phyloP scores from a whole-genome alignment of 2,888 invertebrate genomes.

The Trilocha varians region DNA sequence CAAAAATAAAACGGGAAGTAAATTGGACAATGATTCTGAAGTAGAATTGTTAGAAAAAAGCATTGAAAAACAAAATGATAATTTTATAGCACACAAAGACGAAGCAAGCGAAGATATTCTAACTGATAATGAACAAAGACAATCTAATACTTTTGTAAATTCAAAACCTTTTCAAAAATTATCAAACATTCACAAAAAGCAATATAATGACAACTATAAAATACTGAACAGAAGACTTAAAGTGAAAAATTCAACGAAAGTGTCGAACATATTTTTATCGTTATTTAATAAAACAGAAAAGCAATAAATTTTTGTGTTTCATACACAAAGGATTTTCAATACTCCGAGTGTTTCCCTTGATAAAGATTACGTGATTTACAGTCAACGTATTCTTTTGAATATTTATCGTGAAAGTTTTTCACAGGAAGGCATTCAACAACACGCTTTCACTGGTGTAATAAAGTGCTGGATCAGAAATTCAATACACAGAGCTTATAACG shows the following conservation, averaged over 20 bases:
- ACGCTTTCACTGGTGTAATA: neutral
- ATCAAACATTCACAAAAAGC: neutral
- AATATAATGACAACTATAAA: slow-evolving; percentile 11
- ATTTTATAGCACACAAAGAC: slow-evolving; percentile 17
- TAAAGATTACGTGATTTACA: slow-evolving; percentile 3
- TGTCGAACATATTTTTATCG: too few relatives aligned
- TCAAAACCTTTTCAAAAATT: too few relatives aligned
- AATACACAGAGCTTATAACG: neutral
- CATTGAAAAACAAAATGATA: slow-evolving; percentile 26
- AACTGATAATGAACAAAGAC: slow-evolving; percentile 9
- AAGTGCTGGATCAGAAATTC: slow-evolving; percentile 1
- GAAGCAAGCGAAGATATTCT: slow-evolving; percentile 16
- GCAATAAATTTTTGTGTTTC: slow-evolving; percentile 1
- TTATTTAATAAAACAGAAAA: neutral
- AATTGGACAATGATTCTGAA: slow-evolving; percentile 5
- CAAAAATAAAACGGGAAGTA: slow-evolving; percentile 2
- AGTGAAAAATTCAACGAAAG: neutral
- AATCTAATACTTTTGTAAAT: neutral
- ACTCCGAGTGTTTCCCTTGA: neutral
- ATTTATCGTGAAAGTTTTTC: neutral
- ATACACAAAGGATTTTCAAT: slow-evolving; percentile 1
- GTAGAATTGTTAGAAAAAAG: slow-evolving; percentile 7
- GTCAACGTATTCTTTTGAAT: neutral
- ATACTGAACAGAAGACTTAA: slow-evolving; percentile 18
- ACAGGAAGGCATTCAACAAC: neutral